Evolutionary conservation across 2,113 vertebrate species (phyloP), one percentile per base, ranked within the genome.

Genomic region (Halichoeres trimaculatus): DNA sequence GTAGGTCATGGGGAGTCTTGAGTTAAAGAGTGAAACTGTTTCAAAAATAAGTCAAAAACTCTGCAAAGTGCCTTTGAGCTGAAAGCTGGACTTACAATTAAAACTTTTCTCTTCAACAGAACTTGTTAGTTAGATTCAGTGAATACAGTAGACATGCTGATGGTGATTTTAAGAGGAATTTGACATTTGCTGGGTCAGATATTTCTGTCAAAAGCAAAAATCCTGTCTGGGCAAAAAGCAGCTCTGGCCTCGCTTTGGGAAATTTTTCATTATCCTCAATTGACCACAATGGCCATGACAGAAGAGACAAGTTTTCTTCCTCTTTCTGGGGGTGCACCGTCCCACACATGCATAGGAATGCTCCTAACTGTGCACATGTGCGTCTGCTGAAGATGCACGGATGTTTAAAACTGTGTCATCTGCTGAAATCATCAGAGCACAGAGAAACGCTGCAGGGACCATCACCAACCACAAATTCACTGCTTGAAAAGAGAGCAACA

Each of bases 321-420:
- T 45, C 43, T 5, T 45, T 45, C 7, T 45, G 43, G 43, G 16
- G 14, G 16, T 17, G 14, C 9, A 41, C 55, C 73, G 77, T 67
- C 34, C 36, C 48, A 69, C 47, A 65, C 68, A 54, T 61, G 55
- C 48, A 47, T 60, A 57, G 62, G 55, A 63, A 68, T 64, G 61
- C 50, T 19, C 45, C 58, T 54, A 16, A 1, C 24, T 19, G 52
- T 54, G 65, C 69, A 77, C 13, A 35, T 68, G 74, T 69, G 24
- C 65, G 23, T 47, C 55, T 78, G 67, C 56, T 54, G 75, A 82
- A 70, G 73, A 86, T 52, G 60, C 65, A 48, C 57, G 67, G 66
- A 69, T 78, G 80, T 81, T 85, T 75, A 57, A 84, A 85, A 89
- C 52, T 68, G 64, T 76, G 74, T 83, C 71, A 83, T 83, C 84